Base-by-base conservation (phyloP, 2,888 invertebrate species). In the Pachliopta kotzebuea region DNA sequence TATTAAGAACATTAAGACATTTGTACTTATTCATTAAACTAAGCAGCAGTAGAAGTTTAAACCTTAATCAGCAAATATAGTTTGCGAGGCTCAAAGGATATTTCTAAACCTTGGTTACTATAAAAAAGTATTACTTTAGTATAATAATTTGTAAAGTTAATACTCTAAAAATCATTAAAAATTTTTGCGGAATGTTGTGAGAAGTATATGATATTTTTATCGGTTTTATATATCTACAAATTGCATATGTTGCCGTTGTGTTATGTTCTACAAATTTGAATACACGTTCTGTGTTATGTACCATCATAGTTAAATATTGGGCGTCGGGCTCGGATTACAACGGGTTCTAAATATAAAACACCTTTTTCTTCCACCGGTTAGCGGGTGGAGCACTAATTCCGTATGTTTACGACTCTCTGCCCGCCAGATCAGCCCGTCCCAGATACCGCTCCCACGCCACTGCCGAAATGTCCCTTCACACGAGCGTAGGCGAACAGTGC, bases 401-500 rank as follows among this genome's bases (percentile, higher is more conserved):
- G 85, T 80, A 74, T 80, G 84, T 90, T 90, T 88, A 90, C 87
- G 90, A 88, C 81, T 76, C 81, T 76, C 69, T 70, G 75, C 69
- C 73, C 75, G 80, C 81, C 84, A 82, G 84, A 81, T 76, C 82
- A 77, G 74, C 75, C 77, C 78, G 79, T 74, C 75, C 84, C 86
- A 86, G 86, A 88, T 86, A 84, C 72, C 81, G 78, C 83, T 86
- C 88, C 88, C 88, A 88, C 88, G 87, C 85, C 79, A 72, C 69
- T 69, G 73, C 66, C 67, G 56, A 69, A 68, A 73, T 78, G 79
- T 79, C 79, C 79, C 80, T 85, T 78, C 79, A 77, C 71, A 83
- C 73, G 73, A 68, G 62, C 62, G 62, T 63, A 65, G 62, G 70
- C 68, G 64, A 53, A 45, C 66, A 61, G 68, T 67, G 60, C 68